Percentiles rank a stretch among this genome's conserved stretches.
Evolutionary conservation across 2,888 invertebrate species (phyloP).

Genomic region (Mimachlamys varia): DNA sequence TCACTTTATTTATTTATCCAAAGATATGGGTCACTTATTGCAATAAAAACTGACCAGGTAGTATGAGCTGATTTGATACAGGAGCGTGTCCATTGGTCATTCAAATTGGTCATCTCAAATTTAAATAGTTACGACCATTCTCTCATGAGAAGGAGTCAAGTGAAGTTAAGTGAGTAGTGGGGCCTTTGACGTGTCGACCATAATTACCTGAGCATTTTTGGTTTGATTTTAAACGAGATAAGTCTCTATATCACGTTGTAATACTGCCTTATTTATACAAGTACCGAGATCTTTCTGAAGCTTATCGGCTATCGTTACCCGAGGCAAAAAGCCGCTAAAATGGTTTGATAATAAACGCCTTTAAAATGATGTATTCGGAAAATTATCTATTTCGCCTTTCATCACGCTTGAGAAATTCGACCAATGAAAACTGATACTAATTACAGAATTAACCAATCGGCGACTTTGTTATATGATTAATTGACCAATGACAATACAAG

Average conservation of each 20-base stretch:
- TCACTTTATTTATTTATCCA: constrained; percentile 31
- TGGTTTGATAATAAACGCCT: constrained; percentile 28
- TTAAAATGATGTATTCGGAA: constrained; percentile 33
- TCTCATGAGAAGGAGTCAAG: constrained; percentile 28
- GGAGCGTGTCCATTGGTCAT: constrained; percentile 28
- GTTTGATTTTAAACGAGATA: constrained; percentile 46
- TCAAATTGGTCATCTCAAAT: constrained; percentile 14
- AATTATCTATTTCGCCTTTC: constrained; percentile 36
- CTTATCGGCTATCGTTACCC: constrained; percentile 7
- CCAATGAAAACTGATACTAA: constrained; percentile 33
- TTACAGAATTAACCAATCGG: constrained; percentile 34
- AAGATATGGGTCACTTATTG: constrained; percentile 11
- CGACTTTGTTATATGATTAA: constrained; percentile 36
- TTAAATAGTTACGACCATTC: constrained; percentile 36
- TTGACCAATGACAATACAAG: constrained; percentile 33
- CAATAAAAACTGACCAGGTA: neutral
- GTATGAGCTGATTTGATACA: neutral
- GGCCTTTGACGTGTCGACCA: neutral
- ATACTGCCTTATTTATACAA: constrained; percentile 41
- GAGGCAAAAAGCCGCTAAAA: constrained; percentile 25
- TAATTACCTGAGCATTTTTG: constrained; percentile 32
- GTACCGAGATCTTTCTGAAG: neutral
- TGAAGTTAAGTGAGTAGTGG: constrained; percentile 12
- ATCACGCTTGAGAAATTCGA: constrained; percentile 23
- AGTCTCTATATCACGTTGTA: constrained; percentile 48